Percentiles rank a stretch among this genome's conserved stretches.
phyloP scores from a whole-genome alignment of 2,797 vertebrate genomes.

The Rhyacichthys aspro region DNA sequence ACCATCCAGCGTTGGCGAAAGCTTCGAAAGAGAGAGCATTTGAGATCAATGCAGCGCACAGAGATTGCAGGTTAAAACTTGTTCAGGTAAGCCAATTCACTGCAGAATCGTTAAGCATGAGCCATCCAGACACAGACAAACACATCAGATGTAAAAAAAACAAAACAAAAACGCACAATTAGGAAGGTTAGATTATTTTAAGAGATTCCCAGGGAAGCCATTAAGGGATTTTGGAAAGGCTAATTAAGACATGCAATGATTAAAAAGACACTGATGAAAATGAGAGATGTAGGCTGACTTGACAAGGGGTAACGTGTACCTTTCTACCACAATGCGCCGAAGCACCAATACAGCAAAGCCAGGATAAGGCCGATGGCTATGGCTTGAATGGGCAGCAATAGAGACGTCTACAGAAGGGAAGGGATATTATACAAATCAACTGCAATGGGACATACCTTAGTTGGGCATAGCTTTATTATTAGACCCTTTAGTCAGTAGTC shows the following conservation, averaged over 20 bases:
- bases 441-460: constrained; percentile 66
- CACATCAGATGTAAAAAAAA: constrained; percentile 72
- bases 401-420: constrained; percentile 98
- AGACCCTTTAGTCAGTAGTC: constrained; percentile 42
- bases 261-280: constrained; percentile 60
- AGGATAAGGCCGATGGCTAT: constrained; percentile 99
- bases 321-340: constrained; percentile 99
- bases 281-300: constrained; percentile 62
- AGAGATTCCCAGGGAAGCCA: constrained; percentile 44
- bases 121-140: constrained; percentile 81
- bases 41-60: constrained; percentile 46
- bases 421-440: constrained; percentile 95
- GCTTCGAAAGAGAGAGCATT: constrained; percentile 49
- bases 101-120: constrained; percentile 64
- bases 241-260: constrained; percentile 69
- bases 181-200: constrained; percentile 61
- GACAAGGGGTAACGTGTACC: constrained; percentile 93
- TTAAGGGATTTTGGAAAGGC: constrained; percentile 49
- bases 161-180: constrained; percentile 66
- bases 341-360: constrained; percentile 99
- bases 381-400: constrained; percentile 98
- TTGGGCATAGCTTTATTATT: constrained; percentile 58
- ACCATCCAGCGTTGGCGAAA: constrained; percentile 28
- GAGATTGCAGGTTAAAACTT: constrained; percentile 39
- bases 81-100: constrained; percentile 60